Conservation (phyloP, 1,140 invertebrate genomes). For the Heliconius congener region DNA sequence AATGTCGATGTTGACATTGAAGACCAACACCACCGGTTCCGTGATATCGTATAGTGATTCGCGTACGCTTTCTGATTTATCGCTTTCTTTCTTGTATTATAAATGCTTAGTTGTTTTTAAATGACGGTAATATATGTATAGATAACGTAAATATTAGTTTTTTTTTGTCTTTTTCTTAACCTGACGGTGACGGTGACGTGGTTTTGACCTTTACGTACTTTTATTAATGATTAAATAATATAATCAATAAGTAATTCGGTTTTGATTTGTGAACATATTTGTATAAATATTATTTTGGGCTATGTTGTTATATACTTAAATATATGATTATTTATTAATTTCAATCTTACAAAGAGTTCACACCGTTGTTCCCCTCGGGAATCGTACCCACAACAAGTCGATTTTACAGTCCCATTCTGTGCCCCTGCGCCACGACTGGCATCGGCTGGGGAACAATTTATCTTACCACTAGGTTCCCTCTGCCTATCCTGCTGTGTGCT, state of each 20-base stretch:
- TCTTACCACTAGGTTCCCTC: too few species aligned
- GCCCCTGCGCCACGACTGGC: too few species aligned
- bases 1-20: conserved; percentile 34
- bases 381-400: too few species aligned
- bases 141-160: background rate
- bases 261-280: background rate
- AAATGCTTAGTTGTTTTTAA: conserved; percentile 31
- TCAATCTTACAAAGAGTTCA: too few species aligned
- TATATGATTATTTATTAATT: too few species aligned
- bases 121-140: conserved; percentile 21
- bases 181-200: background rate
- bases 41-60: conserved; percentile 26
- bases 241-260: background rate
- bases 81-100: conserved; percentile 32
- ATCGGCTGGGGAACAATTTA: too few species aligned
- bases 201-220: background rate
- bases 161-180: background rate
- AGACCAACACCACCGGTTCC: conserved; percentile 45
- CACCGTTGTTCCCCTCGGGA: too few species aligned
- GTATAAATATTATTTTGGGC: background rate
- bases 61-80: conserved; percentile 49
- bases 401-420: too few species aligned
- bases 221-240: conserved; percentile 14
- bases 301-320: too few species aligned
- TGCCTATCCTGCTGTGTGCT: too few species aligned